Evolutionary conservation across 2,888 invertebrate species (phyloP).

Genomic region (Prosapia bicincta): DNA sequence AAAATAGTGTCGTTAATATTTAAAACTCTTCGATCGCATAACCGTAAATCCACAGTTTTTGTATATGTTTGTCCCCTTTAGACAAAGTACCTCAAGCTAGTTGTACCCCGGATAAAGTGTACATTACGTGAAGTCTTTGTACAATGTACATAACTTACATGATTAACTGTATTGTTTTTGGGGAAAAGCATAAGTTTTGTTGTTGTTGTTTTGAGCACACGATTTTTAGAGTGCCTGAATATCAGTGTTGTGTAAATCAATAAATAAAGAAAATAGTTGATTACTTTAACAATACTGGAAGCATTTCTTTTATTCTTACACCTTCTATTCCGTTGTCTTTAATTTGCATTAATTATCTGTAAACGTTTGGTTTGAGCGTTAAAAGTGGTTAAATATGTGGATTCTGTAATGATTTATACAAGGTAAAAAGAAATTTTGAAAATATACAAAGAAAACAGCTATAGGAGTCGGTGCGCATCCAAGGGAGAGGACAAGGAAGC

Average conservation of each 20-base stretch:
- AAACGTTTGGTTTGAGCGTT: no score
- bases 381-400: no score
- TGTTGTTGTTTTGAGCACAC: constrained; percentile 35
- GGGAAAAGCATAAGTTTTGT: background rate
- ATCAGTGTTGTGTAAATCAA: constrained; percentile 35
- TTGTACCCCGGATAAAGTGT: background rate
- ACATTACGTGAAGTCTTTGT: background rate
- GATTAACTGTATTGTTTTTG: background rate
- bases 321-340: no score
- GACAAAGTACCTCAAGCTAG: background rate
- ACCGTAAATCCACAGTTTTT: background rate
- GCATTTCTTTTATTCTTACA: no score
- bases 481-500: no score
- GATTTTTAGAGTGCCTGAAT: constrained; percentile 33
- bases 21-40: background rate
- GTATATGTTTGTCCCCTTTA: background rate
- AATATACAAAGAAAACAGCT: no score
- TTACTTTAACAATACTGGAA: constrained; percentile 30
- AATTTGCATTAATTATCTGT: no score
- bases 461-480: no score
- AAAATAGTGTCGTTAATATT: background rate
- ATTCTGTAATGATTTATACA: no score
- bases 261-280: constrained; percentile 35
- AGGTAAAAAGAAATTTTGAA: no score
- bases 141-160: background rate